phyloP scores from a whole-genome alignment of 2,888 invertebrate species.

The Neria commutata region DNA sequence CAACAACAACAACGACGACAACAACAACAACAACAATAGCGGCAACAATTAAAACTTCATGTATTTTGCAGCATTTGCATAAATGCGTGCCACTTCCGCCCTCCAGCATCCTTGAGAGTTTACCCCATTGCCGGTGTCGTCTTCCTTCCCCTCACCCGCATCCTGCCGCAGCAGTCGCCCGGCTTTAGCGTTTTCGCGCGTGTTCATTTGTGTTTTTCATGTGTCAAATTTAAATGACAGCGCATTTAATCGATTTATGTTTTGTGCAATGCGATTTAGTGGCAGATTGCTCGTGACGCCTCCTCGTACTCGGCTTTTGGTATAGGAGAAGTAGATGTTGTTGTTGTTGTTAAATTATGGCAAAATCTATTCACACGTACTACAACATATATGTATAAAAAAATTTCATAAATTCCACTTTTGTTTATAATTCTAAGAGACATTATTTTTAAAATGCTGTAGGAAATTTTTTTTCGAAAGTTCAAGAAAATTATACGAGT shows the following conservation, averaged over 20 bases:
- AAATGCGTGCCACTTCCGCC: neutral
- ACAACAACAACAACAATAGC: neutral
- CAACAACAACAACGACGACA: neutral
- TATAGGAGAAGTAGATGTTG: too few species aligned
- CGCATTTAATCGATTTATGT: constrained; percentile 56
- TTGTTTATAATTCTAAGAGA: too few species aligned
- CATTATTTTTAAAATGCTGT: too few species aligned
- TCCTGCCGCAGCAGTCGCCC: neutral
- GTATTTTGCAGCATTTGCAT: constrained; percentile 7
- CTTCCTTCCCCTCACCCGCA: neutral
- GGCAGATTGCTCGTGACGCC: constrained; percentile 33
- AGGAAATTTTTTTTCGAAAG: too few species aligned
- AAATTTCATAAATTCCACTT: too few species aligned
- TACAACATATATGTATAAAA: too few species aligned
- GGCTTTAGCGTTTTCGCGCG: neutral
- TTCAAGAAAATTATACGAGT: too few species aligned
- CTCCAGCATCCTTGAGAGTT: too few species aligned
- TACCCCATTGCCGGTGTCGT: neutral
- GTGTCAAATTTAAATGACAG: constrained; percentile 58
- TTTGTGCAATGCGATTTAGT: constrained; percentile 38
- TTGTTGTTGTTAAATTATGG: too few species aligned
- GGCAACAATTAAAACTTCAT: neutral
- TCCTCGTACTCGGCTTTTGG: too few species aligned
- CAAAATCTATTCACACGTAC: too few species aligned
- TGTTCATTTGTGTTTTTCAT: constrained; percentile 31